Evolutionary conservation across 2,113 vertebrate genomes (phyloP), one percentile per base, ranked within the genome.

Genomic region (Holacanthus passer): DNA sequence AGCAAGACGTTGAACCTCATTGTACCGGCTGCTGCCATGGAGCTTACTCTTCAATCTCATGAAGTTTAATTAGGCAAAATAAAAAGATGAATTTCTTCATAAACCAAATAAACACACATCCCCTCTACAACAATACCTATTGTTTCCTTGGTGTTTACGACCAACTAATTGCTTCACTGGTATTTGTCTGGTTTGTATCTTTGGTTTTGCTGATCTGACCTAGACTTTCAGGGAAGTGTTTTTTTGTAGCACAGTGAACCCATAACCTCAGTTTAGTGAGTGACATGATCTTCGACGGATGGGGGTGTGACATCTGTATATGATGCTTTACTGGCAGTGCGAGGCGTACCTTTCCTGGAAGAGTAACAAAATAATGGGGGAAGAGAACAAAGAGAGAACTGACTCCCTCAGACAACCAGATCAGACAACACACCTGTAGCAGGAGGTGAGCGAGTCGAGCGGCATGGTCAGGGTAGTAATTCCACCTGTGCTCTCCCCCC

Each of bases 371-470:
- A 90, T 93, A 88, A 92, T 81, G 89, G 90, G 89, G 88, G 62
- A 82, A 47, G 83, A 91, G 91, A 88, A 93, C 88, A 92, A 93
- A 92, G 88, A 87, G 68, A 89, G 79, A 83, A 78, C 55, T 91
- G 80, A 89, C 52, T 86, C 29, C 65, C 27, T 77, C 82, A 90
- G 87, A 89, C 76, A 83, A 68, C 45, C 69, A 86, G 75, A 86
- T 87, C 83, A 91, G 82, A 85, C 71, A 82, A 67, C 91, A 93
- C 92, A 94, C 89, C 93, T 95, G 92, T 85, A 72, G 87, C 64
- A 68, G 73, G 75, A 87, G 90, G 87, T 89, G 89, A 91, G 82
- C 35, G 63, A 79, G 87, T 50, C 8, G 60, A 78, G 76, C 78
- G 72, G 69, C 53, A 70, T 55, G 29, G 83, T 80, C 71, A 86